These are phyloP conservation scores for Phaetusa simplex DNA, from an alignment of 2,113 vertebrate species.

Conservation along the genomic window DNA sequence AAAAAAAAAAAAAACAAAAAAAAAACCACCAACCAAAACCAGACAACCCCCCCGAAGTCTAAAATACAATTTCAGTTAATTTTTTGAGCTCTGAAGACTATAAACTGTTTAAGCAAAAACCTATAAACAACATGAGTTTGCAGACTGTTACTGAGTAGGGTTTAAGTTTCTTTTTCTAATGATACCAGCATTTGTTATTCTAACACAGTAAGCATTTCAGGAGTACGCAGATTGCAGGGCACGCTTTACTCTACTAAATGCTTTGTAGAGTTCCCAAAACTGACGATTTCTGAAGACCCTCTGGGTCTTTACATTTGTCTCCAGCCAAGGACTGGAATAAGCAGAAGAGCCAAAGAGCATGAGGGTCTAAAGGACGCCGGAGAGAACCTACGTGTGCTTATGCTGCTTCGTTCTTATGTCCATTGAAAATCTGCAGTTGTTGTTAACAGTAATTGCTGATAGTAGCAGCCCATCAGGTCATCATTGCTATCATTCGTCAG, in stretches of 20 bases:
- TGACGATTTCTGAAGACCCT: no score
- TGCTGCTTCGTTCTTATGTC: not conserved
- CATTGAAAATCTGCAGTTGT: not conserved
- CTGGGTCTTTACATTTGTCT: not conserved
- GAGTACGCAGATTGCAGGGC: not conserved
- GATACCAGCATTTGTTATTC: not conserved
- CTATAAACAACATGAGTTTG: not conserved
- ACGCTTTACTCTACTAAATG: not conserved
- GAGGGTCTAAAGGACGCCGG: not conserved
- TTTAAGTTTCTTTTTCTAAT: not conserved
- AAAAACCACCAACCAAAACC: not conserved
- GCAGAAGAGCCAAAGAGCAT: not conserved
- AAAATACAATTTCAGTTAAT: not conserved
- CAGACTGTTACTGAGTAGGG: not conserved
- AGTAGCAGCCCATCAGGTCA: not conserved
- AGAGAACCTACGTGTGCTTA: not conserved
- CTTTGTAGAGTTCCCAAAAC: not conserved
- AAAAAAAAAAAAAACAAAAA: no score
- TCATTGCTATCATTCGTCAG: not conserved
- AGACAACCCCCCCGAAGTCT: not conserved
- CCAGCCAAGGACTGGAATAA: not conserved
- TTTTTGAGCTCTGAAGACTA: not conserved
- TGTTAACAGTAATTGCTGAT: not conserved
- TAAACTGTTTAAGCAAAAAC: not conserved
- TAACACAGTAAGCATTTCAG: not conserved